Conservation (phyloP, 2,888 invertebrate species). For the Hermaeophaga mercurialis region DNA sequence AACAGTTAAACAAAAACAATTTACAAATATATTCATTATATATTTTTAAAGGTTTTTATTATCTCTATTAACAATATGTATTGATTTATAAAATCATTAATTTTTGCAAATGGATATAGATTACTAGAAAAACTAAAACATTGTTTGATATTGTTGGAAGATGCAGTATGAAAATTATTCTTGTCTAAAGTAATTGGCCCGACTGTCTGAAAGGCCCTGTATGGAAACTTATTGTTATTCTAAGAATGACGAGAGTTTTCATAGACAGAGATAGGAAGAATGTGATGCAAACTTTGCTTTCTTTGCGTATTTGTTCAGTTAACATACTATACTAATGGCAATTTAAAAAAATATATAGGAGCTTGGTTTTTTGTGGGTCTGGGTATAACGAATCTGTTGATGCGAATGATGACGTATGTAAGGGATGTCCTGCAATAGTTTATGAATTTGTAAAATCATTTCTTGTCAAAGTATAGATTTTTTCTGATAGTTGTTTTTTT, state of each 20-base stretch:
- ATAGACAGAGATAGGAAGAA: slow-evolving; percentile 28
- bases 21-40: too few relatives aligned
- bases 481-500: slow-evolving; percentile 51
- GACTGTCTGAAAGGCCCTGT: slow-evolving; percentile 22
- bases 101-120: too few relatives aligned
- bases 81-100: too few relatives aligned
- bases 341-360: slow-evolving; percentile 55
- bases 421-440: slow-evolving; percentile 52
- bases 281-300: slow-evolving; percentile 43
- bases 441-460: slow-evolving; percentile 63
- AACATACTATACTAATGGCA: slow-evolving; percentile 57
- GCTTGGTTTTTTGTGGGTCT: slow-evolving; percentile 59
- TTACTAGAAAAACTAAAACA: too few relatives aligned
- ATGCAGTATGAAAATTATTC: slow-evolving; percentile 8
- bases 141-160: not conserved
- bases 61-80: too few relatives aligned
- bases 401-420: slow-evolving; percentile 24
- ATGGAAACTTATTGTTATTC: slow-evolving; percentile 18
- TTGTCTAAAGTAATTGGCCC: slow-evolving; percentile 25
- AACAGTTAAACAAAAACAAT: too few relatives aligned
- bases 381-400: slow-evolving; percentile 18
- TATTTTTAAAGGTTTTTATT: too few relatives aligned
- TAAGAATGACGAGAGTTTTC: slow-evolving; percentile 16
- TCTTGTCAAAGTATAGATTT: slow-evolving; percentile 62
- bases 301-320: slow-evolving; percentile 54